phyloP scores from a whole-genome alignment of 2,888 invertebrate species.

The Dicyrtomina minuta region DNA sequence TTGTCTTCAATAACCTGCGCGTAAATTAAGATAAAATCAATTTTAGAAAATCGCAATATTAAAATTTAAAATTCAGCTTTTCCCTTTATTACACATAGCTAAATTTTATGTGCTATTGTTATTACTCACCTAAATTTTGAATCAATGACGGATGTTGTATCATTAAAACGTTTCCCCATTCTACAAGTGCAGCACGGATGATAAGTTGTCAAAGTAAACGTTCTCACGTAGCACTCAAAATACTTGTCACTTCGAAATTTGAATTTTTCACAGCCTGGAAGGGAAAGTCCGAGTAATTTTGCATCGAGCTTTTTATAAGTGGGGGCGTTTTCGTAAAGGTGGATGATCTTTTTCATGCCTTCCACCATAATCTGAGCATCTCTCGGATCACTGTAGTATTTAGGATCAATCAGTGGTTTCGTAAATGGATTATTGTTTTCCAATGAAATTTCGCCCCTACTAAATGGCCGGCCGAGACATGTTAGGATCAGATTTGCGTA shows the following conservation, averaged over 20 bases:
- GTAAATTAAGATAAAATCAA: too few species aligned
- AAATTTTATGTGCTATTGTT: too few species aligned
- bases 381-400: constrained; percentile 4
- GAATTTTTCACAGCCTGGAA: constrained; percentile 74
- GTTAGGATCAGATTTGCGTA: neutral
- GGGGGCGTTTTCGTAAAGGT: constrained; percentile 12
- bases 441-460: neutral
- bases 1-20: constrained; percentile 16
- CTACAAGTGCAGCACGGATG: constrained; percentile 41
- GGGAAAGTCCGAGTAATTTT: constrained; percentile 69
- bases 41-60: too few species aligned
- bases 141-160: constrained; percentile 11
- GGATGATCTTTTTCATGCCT: constrained; percentile 13
- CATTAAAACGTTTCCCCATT: constrained; percentile 32
- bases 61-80: too few species aligned
- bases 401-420: constrained; percentile 14
- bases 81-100: too few species aligned
- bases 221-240: constrained; percentile 47
- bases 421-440: neutral
- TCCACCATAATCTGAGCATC: constrained; percentile 8
- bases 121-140: constrained; percentile 21
- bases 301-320: constrained; percentile 80
- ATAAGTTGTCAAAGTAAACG: constrained; percentile 44
- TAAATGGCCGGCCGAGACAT: constrained; percentile 4
- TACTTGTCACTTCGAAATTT: constrained; percentile 60